Evolutionary conservation across 1,140 invertebrate species (phyloP).

Genomic region (Augochlora pura): DNA sequence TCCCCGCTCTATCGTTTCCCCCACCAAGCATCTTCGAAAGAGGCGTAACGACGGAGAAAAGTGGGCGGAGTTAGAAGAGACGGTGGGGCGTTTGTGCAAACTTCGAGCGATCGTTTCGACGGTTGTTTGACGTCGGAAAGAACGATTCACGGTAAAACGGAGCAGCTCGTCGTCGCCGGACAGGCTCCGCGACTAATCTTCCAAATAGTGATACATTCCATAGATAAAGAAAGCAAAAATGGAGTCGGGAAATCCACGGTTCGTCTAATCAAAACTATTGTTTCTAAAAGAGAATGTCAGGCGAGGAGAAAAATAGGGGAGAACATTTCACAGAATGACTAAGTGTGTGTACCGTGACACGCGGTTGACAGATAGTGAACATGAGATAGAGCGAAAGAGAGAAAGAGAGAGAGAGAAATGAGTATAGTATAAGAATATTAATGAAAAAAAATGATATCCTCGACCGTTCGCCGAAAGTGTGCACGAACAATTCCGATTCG

Average conservation of each 20-base stretch:
- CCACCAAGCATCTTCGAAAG: not conserved
- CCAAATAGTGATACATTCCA: slow-evolving; percentile 79
- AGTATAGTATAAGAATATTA: slow-evolving; percentile 5
- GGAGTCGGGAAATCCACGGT: slow-evolving; percentile 51
- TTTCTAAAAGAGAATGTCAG: slow-evolving; percentile 46
- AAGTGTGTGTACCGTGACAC: not conserved
- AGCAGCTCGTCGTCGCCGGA: slow-evolving; percentile 48
- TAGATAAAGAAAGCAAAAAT: slow-evolving; percentile 66
- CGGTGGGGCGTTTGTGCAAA: no score
- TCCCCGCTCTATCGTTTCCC: not conserved
- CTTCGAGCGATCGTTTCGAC: not conserved
- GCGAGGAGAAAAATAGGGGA: not conserved
- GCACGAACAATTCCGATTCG: slow-evolving; percentile 53
- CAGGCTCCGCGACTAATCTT: slow-evolving; percentile 72
- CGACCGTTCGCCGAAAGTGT: slow-evolving; percentile 63
- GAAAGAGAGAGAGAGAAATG: not conserved
- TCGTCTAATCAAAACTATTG: slow-evolving; percentile 72
- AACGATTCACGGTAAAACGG: not conserved
- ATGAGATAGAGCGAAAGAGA: not conserved
- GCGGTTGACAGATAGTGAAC: not conserved
- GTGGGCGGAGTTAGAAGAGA: not conserved
- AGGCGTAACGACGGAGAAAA: not conserved
- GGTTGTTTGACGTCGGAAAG: not conserved
- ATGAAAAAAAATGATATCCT: slow-evolving; percentile 35
- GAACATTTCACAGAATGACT: not conserved